Evolutionary conservation across 1,140 invertebrate genomes (phyloP), one percentile per base, ranked within the genome.

Genomic region (Drosophila kohkoa): DNA sequence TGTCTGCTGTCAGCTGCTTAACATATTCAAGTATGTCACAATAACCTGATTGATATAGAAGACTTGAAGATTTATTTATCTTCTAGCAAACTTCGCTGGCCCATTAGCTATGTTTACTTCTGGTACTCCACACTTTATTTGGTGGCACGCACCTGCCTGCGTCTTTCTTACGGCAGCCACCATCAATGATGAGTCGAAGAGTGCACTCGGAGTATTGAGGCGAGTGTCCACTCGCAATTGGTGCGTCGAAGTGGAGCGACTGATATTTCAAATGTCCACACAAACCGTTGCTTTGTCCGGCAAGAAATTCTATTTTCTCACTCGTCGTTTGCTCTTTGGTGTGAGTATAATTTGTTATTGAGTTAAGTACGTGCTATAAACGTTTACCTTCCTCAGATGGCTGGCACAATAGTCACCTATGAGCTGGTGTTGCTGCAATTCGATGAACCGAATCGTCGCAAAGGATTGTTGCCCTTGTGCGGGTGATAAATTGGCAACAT

Each of bases 1-100:
- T 74, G 95, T 96, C 32, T 96, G 96, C 74, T 91, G 96, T 1
- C 96, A 96, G 81, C 92, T 97, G 7, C 94, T 96, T 0, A 95
- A 96, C 79, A 95, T 95, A 52, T 93, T 96, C 20, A 94, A 95
- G 96, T 96, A 65, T 20, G 28, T 20, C 35, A 3, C 0, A 11
- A 28, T 16, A 32, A 5, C 0, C 13, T n/a, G 2, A 13, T 0
- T n/a, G 6, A 38, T 7, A 8, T 2, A 38, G 7, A n/a, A 20
- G 30, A 3, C n/a, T n/a, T 64, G 1, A 0, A 11, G 1, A 45
- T 0, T 2, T 0, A 2, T 6, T 59, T 32, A 2, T 6, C 4
- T 7, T 69, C 0, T 5, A 92, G 91, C 64, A 92, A 92, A 65
- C 66, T 92, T 0, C 80, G 90, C 11, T 92, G 90, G 90, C 82